Evolutionary conservation across 2,888 invertebrate species (phyloP).

Genomic region (Sarcophaga caerulescens): DNA sequence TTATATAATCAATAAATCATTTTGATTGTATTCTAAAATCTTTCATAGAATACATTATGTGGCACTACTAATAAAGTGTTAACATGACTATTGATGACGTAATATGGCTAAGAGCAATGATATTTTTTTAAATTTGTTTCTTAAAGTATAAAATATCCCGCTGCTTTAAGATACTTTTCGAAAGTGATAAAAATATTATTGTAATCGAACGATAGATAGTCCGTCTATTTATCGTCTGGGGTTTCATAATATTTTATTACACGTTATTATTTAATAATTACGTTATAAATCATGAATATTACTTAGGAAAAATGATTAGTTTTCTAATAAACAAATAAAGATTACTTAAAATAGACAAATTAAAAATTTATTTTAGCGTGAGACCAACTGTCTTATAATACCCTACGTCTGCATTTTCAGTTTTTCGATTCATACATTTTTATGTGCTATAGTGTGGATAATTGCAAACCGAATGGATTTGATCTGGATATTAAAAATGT

Average conservation of each 20-base stretch:
- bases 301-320: not conserved
- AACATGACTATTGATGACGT: not conserved
- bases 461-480: too few relatives aligned
- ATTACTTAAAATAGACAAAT: not conserved
- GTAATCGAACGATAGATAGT: not conserved
- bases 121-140: not conserved
- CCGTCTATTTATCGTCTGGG: not conserved
- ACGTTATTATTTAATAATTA: slow-evolving; percentile 45
- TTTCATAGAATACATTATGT: too few relatives aligned
- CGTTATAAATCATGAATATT: slow-evolving; percentile 40
- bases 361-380: not conserved
- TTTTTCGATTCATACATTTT: too few relatives aligned
- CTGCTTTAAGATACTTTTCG: not conserved
- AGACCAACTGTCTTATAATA: too few relatives aligned
- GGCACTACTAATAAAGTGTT: too few relatives aligned
- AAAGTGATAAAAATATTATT: not conserved
- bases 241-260: not conserved
- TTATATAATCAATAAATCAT: too few relatives aligned
- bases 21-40: too few relatives aligned
- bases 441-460: too few relatives aligned
- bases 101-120: not conserved
- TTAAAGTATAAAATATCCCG: not conserved
- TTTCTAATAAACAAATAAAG: not conserved
- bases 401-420: too few relatives aligned
- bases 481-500: too few relatives aligned